These are phyloP conservation scores for Palloptera scutellata DNA, from an alignment of 2,888 invertebrate genomes.

Conservation along the genomic window DNA sequence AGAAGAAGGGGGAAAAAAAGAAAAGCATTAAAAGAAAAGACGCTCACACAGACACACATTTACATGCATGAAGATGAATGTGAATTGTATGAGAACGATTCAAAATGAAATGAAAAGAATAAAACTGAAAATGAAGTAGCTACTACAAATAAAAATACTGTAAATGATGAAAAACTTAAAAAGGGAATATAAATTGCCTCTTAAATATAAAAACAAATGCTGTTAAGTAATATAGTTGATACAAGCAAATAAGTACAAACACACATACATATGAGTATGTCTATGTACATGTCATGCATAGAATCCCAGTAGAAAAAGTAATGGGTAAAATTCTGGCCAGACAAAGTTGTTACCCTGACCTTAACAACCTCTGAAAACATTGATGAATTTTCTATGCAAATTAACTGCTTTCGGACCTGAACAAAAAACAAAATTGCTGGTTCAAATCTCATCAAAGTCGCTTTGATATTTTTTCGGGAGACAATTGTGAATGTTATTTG, in stretches of 20 bases:
- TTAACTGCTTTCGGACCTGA: no score
- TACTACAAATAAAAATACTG: constrained; percentile 10
- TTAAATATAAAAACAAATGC: constrained; percentile 60
- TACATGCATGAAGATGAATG: not conserved
- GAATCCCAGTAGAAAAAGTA: no score
- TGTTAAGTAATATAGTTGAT: constrained; percentile 33
- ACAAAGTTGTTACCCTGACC: no score
- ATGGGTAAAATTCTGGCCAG: no score
- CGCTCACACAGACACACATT: not conserved
- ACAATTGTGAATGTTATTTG: no score
- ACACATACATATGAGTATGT: not conserved
- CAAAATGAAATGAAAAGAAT: constrained; percentile 3
- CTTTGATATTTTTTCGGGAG: no score
- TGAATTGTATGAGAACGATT: constrained; percentile 6
- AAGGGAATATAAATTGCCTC: constrained; percentile 64
- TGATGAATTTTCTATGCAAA: no score
- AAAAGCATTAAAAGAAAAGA: not conserved
- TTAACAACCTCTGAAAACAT: no score
- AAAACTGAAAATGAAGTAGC: constrained; percentile 3
- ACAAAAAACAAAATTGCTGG: no score
- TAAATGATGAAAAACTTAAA: constrained; percentile 36
- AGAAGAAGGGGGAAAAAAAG: no score
- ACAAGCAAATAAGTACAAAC: constrained; percentile 2
- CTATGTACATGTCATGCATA: constrained; percentile 3
- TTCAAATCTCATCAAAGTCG: no score